These are phyloP conservation scores for Myxocyprinus asiaticus DNA, from an alignment of 2,113 vertebrate species.

Conservation along the genomic window DNA sequence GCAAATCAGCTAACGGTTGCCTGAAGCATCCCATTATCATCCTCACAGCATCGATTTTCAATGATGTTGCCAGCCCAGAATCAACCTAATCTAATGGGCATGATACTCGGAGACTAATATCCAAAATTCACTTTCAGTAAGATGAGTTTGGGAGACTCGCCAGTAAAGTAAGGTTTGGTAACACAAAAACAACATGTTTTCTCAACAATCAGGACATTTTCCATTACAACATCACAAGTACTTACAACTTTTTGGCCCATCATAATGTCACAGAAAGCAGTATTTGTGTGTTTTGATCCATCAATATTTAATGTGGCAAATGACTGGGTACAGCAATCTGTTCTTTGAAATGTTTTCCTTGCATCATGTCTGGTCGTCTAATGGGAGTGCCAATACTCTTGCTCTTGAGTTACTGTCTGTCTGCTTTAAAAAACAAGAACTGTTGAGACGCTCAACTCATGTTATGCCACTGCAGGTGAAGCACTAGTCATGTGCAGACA, in stretches of 20 bases:
- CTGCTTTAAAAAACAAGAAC: background rate
- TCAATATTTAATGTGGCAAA: constrained; percentile 29
- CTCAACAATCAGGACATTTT: background rate
- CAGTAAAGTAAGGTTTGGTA: too few relatives aligned
- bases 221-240: too few relatives aligned
- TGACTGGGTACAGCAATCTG: background rate
- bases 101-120: background rate
- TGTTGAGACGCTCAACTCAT: background rate
- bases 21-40: constrained; percentile 35
- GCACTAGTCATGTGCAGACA: background rate
- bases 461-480: constrained; percentile 19
- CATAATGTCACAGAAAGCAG: background rate
- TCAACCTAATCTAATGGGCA: constrained; percentile 38
- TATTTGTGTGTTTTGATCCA: constrained; percentile 6
- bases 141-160: too few relatives aligned
- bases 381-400: background rate
- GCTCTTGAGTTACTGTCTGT: background rate
- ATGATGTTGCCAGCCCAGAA: constrained; percentile 7
- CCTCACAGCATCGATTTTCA: background rate
- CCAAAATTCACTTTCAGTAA: too few relatives aligned
- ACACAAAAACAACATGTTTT: constrained; percentile 9
- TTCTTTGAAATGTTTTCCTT: constrained; percentile 20
- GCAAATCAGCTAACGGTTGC: constrained; percentile 30
- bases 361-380: background rate
- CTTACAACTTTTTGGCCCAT: too few relatives aligned